A percentile compares a stretch with the other conserved stretches of the same genome.
These are phyloP conservation scores for Dorcus hopei DNA, from an alignment of 2,888 invertebrate genomes.

Conservation along the genomic window DNA sequence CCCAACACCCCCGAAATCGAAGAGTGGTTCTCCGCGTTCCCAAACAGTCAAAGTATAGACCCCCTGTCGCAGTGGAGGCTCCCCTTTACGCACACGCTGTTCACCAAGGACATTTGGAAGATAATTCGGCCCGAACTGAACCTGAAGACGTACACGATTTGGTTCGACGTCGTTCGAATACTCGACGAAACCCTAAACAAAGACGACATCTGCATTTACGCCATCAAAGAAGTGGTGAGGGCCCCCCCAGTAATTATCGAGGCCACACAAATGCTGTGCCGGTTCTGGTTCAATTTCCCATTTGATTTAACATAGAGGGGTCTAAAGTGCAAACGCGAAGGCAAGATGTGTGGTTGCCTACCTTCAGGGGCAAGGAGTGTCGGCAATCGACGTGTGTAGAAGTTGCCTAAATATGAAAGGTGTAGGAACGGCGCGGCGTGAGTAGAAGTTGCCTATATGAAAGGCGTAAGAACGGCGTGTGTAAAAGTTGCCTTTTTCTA, in stretches of 20 bases:
- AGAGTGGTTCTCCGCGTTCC: constrained; percentile 48
- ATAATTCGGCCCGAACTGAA: constrained; percentile 51
- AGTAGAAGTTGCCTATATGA: too few relatives aligned
- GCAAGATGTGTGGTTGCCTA: too few relatives aligned
- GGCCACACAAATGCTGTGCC: too few relatives aligned
- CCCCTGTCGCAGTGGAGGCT: constrained; percentile 52
- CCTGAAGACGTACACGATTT: constrained; percentile 50
- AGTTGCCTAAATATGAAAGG: too few relatives aligned
- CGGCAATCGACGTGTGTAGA: too few relatives aligned
- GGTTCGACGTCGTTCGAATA: constrained; percentile 49
- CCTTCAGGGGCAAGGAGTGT: too few relatives aligned
- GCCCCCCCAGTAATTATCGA: neutral
- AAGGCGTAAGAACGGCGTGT: too few relatives aligned
- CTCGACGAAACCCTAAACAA: constrained; percentile 40
- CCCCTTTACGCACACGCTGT: constrained; percentile 46
- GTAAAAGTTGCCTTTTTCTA: too few relatives aligned
- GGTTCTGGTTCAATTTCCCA: too few relatives aligned
- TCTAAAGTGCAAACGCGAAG: too few relatives aligned
- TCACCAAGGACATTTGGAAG: constrained; percentile 46
- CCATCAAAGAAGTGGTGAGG: constrained; percentile 50
- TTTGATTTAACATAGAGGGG: too few relatives aligned
- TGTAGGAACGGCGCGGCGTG: too few relatives aligned
- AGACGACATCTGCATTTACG: constrained; percentile 51
- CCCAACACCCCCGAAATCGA: constrained; percentile 50
- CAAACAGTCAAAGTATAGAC: constrained; percentile 45